Base-by-base conservation (phyloP, 2,797 vertebrate species). In the Acropternis orthonyx region DNA sequence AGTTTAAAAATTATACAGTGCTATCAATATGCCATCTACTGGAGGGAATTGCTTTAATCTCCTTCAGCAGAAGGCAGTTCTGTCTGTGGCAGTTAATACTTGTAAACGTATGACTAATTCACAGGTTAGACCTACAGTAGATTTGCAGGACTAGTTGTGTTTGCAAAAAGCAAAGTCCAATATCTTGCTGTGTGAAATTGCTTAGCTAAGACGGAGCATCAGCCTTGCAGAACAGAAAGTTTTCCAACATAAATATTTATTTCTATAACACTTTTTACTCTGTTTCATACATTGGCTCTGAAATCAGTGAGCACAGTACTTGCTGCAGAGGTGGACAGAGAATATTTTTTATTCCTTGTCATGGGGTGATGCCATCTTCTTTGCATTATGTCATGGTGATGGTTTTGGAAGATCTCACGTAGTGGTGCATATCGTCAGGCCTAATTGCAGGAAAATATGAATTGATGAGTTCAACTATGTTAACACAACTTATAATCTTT, bases 41-140 rank as follows among this genome's bases (percentile, higher is more conserved):
- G 79, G 83, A 77, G 91, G 72, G 66, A 85, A 85, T 63, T 71
- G 41, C 48, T 94, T 88, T 88, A 85, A 59, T 91, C 72, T 89
- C 44, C 44, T 92, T 43, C 54, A 87, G 54, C 56, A 95, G 82
- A 79, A 95, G 72, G 61, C 22, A 52, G 5, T 83, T 94, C 39
- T 93, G 36, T 48, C 56, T 63, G 18, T 34, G 61, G 32, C 51
- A 77, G 36, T 72, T 92, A 75, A 39, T 48, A 18, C 48, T 89
- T 85, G 34, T 54, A 66, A 94, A 71, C 34, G 8, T 78, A 12
- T n/a, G 68, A 65, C 67, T 84, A 87, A 78, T 49, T n/a, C 44
- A 18, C 41, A 73, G 27, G 10, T 41, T 88, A 59, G 46, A 73
- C 69, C 20, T 14, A 23, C 43, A 23, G 52, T 5, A 41, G 37